phyloP scores from a whole-genome alignment of 1,140 invertebrate species.

The Battus philenor region DNA sequence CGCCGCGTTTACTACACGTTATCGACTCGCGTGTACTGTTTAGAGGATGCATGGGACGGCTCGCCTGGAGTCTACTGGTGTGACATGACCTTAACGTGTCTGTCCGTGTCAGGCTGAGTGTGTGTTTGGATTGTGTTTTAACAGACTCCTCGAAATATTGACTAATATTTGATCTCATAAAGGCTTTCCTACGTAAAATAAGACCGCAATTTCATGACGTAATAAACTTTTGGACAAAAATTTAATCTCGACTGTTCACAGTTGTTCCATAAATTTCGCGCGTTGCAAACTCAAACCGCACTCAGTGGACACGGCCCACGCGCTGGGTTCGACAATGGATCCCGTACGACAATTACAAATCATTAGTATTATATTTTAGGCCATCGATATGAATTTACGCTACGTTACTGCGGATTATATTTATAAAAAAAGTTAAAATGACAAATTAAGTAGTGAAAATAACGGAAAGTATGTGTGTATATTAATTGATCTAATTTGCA shows the following conservation, averaged over 20 bases:
- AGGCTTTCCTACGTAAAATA: too few species aligned
- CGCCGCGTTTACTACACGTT: slow-evolving; percentile 53
- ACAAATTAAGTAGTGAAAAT: slow-evolving; percentile 63
- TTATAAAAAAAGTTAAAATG: slow-evolving; percentile 60
- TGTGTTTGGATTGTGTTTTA: too few species aligned
- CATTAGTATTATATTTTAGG: slow-evolving; percentile 66
- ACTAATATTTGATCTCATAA: slow-evolving; percentile 2
- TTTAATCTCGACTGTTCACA: too few species aligned
- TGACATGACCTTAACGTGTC: background rate
- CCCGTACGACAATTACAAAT: slow-evolving; percentile 31
- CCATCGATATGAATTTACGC: slow-evolving; percentile 66
- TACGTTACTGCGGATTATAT: slow-evolving; percentile 56
- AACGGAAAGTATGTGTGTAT: slow-evolving; percentile 42
- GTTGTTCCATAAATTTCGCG: too few species aligned
- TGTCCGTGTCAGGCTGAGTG: slow-evolving; percentile 3
- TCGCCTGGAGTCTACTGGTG: background rate
- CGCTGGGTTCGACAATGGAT: background rate
- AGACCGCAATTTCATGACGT: too few species aligned
- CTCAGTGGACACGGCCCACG: background rate
- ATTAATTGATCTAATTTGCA: slow-evolving; percentile 52
- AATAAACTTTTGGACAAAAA: too few species aligned
- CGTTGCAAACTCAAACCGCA: too few species aligned
- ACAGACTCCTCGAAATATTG: background rate
- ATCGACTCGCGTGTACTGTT: slow-evolving; percentile 23
- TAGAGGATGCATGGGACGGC: background rate